Percentiles rank a stretch among this genome's conserved stretches.
Conservation (phyloP, 2,888 invertebrate genomes). For the Diogma glabrata region DNA sequence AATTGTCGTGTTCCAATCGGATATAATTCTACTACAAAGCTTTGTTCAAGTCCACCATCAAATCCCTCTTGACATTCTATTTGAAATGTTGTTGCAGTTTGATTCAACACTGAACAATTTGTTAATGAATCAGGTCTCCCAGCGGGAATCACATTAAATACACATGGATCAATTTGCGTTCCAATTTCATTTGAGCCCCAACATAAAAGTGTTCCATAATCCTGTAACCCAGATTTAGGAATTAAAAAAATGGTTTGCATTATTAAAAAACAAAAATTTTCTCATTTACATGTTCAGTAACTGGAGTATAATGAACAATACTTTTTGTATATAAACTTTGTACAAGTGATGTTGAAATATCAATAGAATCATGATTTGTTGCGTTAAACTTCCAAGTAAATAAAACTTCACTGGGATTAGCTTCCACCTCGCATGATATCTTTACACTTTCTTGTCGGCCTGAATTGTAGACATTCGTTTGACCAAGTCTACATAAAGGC, state of each 20-base stretch:
- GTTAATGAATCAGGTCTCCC: slow-evolving; percentile 61
- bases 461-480: slow-evolving; percentile 57
- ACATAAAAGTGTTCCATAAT: slow-evolving; percentile 63
- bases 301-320: slow-evolving; percentile 56
- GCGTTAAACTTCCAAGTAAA: slow-evolving; percentile 71
- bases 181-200: slow-evolving; percentile 65
- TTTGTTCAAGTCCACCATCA: slow-evolving; percentile 62
- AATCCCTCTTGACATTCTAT: slow-evolving; percentile 65
- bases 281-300: slow-evolving; percentile 46
- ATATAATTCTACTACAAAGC: slow-evolving; percentile 61
- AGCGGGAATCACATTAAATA: slow-evolving; percentile 61
- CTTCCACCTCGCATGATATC: slow-evolving; percentile 61
- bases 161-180: slow-evolving; percentile 57
- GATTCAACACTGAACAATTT: slow-evolving; percentile 63
- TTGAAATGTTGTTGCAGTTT: slow-evolving; percentile 57
- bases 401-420: slow-evolving; percentile 55
- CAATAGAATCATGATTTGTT: slow-evolving; percentile 50
- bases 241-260: slow-evolving; percentile 2
- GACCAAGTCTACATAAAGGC: slow-evolving; percentile 58
- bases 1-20: slow-evolving; percentile 36
- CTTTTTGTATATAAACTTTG: slow-evolving; percentile 51
- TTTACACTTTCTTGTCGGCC: slow-evolving; percentile 56
- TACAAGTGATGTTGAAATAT: slow-evolving; percentile 51
- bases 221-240: slow-evolving; percentile 31
- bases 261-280: too few species aligned